A percentile compares a stretch with the other conserved stretches of the same genome.
These are phyloP conservation scores for Linyphia triangularis DNA, from an alignment of 2,888 invertebrate species.

Conservation along the genomic window DNA sequence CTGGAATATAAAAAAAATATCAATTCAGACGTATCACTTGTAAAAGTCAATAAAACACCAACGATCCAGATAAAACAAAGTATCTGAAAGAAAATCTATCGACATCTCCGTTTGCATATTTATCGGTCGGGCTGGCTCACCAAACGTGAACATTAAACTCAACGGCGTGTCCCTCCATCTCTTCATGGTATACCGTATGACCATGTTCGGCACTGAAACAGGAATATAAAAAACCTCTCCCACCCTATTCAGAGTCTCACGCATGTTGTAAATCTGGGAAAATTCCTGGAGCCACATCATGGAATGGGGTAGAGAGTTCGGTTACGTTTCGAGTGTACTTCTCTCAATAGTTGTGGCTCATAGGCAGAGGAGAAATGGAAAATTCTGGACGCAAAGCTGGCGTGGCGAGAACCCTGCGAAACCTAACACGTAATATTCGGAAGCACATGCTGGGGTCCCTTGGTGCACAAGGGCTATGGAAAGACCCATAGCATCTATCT, in stretches of 20 bases:
- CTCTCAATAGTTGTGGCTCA: conserved; percentile 47
- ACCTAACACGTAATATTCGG: conserved; percentile 74
- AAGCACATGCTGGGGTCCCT: conserved; percentile 69
- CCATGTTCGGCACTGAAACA: background rate
- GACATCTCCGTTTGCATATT: conserved; percentile 19
- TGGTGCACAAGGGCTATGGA: conserved; percentile 45
- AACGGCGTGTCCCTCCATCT: conserved; percentile 31
- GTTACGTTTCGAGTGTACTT: conserved; percentile 53
- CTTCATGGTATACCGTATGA: conserved; percentile 16
- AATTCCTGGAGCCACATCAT: conserved; percentile 48
- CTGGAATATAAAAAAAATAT: background rate
- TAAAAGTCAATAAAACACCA: conserved; percentile 22
- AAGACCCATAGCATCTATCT: conserved; percentile 24
- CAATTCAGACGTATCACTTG: conserved; percentile 2
- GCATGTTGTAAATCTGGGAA: conserved; percentile 65
- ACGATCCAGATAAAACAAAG: conserved; percentile 25
- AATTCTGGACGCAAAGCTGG: conserved; percentile 73
- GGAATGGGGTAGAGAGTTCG: conserved; percentile 60
- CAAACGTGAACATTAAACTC: conserved; percentile 54
- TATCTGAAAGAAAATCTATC: background rate
- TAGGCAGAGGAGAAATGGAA: conserved; percentile 69
- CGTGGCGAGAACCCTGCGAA: conserved; percentile 75
- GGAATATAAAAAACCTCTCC: conserved; percentile 50
- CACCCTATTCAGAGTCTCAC: conserved; percentile 7
- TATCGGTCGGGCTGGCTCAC: conserved; percentile 10